phyloP scores from a whole-genome alignment of 2,888 invertebrate species.

The Drosophila leonis region DNA sequence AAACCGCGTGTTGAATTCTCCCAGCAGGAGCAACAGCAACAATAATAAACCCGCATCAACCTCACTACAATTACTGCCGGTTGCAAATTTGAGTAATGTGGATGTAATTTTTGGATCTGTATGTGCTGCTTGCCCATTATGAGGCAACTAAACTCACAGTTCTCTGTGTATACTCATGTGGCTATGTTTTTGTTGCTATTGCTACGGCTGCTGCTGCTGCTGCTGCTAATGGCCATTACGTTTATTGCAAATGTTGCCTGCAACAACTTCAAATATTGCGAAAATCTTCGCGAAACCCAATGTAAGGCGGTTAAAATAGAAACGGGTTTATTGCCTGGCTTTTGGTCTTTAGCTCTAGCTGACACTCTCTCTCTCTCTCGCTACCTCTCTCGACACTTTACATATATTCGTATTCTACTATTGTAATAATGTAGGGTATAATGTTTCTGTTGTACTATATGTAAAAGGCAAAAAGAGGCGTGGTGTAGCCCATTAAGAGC shows the following conservation, averaged over 20 bases:
- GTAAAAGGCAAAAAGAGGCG: neutral
- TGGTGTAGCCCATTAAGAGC: no score
- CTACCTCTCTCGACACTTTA: conserved; percentile 8
- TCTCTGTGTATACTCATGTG: conserved; percentile 51
- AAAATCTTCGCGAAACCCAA: conserved; percentile 66
- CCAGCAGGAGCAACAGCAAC: conserved; percentile 20
- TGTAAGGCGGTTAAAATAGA: conserved; percentile 53
- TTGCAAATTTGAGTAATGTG: conserved; percentile 48
- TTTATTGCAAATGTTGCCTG: conserved; percentile 69
- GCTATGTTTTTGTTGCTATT: conserved; percentile 21
- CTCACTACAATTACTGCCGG: conserved; percentile 46
- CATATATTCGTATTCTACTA: conserved; percentile 21
- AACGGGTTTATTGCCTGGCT: conserved; percentile 60
- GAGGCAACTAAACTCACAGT: conserved; percentile 53
- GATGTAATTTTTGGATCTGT: conserved; percentile 20
- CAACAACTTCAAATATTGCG: conserved; percentile 72
- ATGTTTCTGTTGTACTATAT: neutral
- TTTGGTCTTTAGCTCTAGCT: conserved; percentile 28
- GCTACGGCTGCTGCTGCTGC: conserved; percentile 17
- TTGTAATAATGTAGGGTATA: conserved; percentile 19
- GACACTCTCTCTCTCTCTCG: conserved; percentile 13
- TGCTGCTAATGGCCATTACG: conserved; percentile 70
- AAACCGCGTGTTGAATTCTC: conserved; percentile 4
- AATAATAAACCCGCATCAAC: conserved; percentile 23
- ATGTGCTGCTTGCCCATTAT: conserved; percentile 31